Base-by-base conservation (phyloP, 1,140 invertebrate species). In the Drosophila obscura region DNA sequence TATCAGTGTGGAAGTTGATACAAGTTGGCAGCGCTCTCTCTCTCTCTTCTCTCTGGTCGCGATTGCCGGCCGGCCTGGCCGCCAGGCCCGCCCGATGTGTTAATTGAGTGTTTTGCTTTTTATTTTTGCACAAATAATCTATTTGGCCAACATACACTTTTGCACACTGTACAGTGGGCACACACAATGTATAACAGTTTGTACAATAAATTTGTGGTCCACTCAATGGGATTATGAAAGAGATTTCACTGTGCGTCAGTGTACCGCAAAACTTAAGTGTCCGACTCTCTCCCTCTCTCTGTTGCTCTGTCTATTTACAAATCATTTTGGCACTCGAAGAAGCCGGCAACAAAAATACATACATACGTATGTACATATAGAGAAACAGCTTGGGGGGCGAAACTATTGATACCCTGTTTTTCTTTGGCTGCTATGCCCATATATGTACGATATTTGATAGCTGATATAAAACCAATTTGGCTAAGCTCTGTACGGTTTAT, bases 301-400 rank as follows among this genome's bases (percentile, higher is more conserved):
- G 8, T 64, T 58, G 63, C 67, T 52, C 13, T 19, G 26, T 64
- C 45, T 80, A 68, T 80, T 74, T 65, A 69, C 77, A 64, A 80
- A 74, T 69, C 69, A 57, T 74, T 79, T 79, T 79, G 63, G 52
- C 77, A 69, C 63, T 57, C 5, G 7, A 64, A 66, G 41, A 41
- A 53, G 50, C 45, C 73, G 52, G 67, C 61, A 53, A 41, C 49
- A 63, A 41, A 24, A 13, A 39, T 39, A 13, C 35, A 19, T 19
- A 24, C 5, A 39, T 39, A 13, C 35, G 2, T 19, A 19, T 19
- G 19, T 19, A 19, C 19, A 39, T 13, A 13, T 11, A 39, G 11
- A 39, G 35, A 5, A 13, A 39, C 11, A 39, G 11, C 3, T 4
- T 13, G 0, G 2, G 11, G 35, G 11, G 35, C 35, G 4, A 39